Percentiles rank a stretch among this genome's conserved stretches.
Conservation (phyloP, 2,113 vertebrate species). For the Anhinga rufa region DNA sequence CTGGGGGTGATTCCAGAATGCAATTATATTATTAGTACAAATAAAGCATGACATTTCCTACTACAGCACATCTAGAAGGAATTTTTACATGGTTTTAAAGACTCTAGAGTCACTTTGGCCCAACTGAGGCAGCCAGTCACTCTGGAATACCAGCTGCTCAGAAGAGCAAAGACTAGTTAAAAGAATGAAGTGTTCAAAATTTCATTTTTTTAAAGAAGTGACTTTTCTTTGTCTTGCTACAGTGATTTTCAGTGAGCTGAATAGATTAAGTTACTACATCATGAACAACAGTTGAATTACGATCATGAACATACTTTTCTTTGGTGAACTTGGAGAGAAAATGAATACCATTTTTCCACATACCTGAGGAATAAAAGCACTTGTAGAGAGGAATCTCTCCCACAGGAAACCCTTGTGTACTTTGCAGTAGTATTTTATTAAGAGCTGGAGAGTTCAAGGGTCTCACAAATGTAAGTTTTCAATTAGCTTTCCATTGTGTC, state of each 20-base stretch:
- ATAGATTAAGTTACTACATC: background rate
- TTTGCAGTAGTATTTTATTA: conserved; percentile 5
- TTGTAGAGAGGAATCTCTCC: background rate
- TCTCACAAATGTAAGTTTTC: conserved; percentile 49
- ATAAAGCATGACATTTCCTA: background rate
- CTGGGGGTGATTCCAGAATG: conserved; percentile 29
- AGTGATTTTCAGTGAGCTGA: background rate
- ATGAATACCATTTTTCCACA: background rate
- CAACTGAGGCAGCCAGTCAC: background rate
- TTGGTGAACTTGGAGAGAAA: conserved; percentile 19
- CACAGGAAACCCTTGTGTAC: background rate
- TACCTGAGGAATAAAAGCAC: background rate
- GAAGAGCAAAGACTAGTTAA: background rate
- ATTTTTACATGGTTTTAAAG: background rate
- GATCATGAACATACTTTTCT: background rate
- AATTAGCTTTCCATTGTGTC: conserved; percentile 33
- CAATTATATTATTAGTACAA: background rate
- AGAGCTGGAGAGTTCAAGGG: conserved; percentile 13
- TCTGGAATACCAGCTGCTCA: background rate
- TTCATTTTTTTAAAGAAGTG: background rate
- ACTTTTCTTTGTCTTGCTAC: background rate
- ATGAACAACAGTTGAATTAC: background rate
- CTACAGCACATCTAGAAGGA: background rate
- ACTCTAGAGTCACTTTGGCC: background rate
- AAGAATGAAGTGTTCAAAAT: background rate